Base-by-base conservation (phyloP, 2,888 invertebrate species). In the Argyresthia albistria region DNA sequence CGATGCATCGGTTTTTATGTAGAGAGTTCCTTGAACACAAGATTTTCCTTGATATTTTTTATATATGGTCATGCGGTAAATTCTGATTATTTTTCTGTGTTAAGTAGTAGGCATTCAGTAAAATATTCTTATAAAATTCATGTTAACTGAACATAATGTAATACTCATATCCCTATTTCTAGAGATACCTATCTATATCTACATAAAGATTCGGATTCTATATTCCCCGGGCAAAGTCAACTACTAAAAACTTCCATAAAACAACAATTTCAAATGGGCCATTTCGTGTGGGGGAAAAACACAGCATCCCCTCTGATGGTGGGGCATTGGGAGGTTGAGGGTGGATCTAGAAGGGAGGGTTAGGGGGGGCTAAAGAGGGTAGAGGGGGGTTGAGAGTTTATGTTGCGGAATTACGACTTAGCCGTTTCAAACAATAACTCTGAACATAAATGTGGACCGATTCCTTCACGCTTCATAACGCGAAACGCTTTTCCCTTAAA, bases 381-480 rank as follows among this genome's bases (percentile, higher is more conserved):
- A 60, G 56, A 46, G 59, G 62, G 54, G 70, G 76, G 68, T 77
- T 76, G 75, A 64, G 72, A 65, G 69, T 87, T 87, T 84, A 87
- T 86, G 82, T 72, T 71, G 70, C 75, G 75, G 84, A 84, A 83
- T 87, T 84, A 87, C 86, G 87, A 87, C 87, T 83, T 84, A 84
- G 87, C 87, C 87, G 86, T 87, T 87, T 87, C 87, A 87, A 87
- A 87, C 87, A 87, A 87, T 87, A 87, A 87, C 84, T 81, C 72
- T 69, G 67, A 68, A 76, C 77, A 82, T 87, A 87, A 87, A 87
- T 86, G 81, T 76, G 76, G 71, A 67, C 76, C 82, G 83, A 86
- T 86, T 87, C 74, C 80, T 84, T 87, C 81, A 84, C 87, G 87
- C 86, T 78, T 82, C 87, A 81, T 78, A 78, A 80, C 80, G 63